Evolutionary conservation across 2,888 invertebrate genomes (phyloP), one percentile per base, ranked within the genome.

Genomic region (Tanytarsus gracilentus): DNA sequence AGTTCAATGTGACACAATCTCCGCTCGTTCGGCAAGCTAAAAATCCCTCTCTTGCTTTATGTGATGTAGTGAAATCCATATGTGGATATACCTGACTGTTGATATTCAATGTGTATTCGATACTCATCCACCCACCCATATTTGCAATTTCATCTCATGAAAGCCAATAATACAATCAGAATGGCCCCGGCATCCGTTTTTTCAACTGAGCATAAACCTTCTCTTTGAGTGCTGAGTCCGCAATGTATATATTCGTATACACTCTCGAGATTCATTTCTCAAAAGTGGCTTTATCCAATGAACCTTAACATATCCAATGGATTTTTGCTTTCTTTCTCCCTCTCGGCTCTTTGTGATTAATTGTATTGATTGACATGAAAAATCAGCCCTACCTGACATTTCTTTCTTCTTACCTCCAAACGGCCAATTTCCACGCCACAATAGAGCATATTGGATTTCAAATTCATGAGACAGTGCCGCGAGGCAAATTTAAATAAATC

Each of bases 131-230:
- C 29, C 23, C 36, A 23, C 16, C 14, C 27, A 26, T 55, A n/a
- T 53, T 53, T 36, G 14, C 36, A 29, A 23, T 55, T 53, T 25
- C 52, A 23, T 40, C 44, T 44, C 25, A 26, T 21, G 27, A 55
- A 55, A 55, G 55, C 40, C 55, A 55, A 55, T 55, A 55, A 55
- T 39, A 55, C 40, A 55, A 39, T 55, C 55, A 11, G 55, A 55
- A 39, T 40, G 55, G 55, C 40, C 33, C 26, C 11, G 23, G 21
- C 23, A 9, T 44, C 36, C 36, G n/a, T 4, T 16, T 1, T 14
- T 11, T 16, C 40, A 40, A 40, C 16, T 16, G 9, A 14, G 9
- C 6, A 5, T 16, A 18, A 39, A 14, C 14, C 29, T 25, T 8
- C 33, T 23, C 27, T 8, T 5, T 7, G 49, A 26, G n/a, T 26